Evolutionary conservation across 2,113 vertebrate genomes (phyloP).

Genomic region (Triplophysa tibetana): DNA sequence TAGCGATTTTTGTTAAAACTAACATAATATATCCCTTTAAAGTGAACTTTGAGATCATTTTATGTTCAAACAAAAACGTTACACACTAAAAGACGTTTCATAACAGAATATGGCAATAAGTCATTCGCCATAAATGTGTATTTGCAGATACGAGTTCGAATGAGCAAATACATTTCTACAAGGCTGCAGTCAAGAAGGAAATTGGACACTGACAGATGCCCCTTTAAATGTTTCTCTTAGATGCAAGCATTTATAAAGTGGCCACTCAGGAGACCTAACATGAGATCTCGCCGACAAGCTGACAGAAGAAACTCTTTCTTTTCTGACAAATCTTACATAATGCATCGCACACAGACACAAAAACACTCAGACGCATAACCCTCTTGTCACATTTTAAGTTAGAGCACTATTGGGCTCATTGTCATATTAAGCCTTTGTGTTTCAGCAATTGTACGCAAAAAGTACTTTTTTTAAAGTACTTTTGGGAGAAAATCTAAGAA

Average conservation of each 20-base stretch:
- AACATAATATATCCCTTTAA: too few species aligned
- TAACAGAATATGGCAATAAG: too few species aligned
- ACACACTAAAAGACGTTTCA: too few species aligned
- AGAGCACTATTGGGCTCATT: constrained; percentile 60
- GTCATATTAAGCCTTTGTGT: constrained; percentile 52
- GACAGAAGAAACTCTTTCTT: constrained; percentile 68
- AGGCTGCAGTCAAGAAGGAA: not conserved
- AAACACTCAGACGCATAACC: constrained; percentile 52
- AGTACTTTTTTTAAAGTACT: too few species aligned
- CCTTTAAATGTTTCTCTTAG: not conserved
- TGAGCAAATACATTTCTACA: constrained; percentile 40
- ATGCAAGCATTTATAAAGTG: constrained; percentile 1
- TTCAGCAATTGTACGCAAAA: not conserved
- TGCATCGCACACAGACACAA: constrained; percentile 51
- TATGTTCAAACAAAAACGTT: too few species aligned
- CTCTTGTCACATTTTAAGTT: constrained; percentile 34
- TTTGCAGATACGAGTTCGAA: too few species aligned
- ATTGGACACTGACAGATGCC: not conserved
- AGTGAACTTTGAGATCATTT: too few species aligned
- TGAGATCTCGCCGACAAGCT: constrained; percentile 12
- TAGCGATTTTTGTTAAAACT: too few species aligned
- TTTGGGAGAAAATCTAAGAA: not conserved
- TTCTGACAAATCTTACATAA: constrained; percentile 70
- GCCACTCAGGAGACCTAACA: not conserved
- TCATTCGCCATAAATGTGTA: too few species aligned